phyloP scores from a whole-genome alignment of 2,797 vertebrate genomes.

The Hapalemur alaotrensis region DNA sequence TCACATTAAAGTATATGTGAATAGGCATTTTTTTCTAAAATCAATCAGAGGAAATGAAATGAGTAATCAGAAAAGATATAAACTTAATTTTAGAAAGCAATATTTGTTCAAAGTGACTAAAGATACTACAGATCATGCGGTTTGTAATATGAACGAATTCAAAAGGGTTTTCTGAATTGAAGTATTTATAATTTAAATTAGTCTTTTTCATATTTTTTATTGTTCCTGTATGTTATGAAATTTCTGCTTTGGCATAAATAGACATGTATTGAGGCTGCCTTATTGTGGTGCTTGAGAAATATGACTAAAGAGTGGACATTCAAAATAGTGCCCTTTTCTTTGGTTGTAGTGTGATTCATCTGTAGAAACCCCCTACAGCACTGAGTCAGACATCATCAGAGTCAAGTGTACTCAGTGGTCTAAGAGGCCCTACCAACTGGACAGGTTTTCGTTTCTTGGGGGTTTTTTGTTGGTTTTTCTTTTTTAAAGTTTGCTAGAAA shows the following conservation, averaged over 20 bases:
- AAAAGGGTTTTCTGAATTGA: conserved; percentile 13
- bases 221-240: conserved; percentile 12
- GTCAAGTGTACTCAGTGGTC: background rate
- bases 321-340: conserved; percentile 20
- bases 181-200: background rate
- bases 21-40: conserved; percentile 33
- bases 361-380: conserved; percentile 62
- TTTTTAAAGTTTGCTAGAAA: background rate
- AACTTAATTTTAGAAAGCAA: conserved; percentile 41
- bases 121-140: background rate
- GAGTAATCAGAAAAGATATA: conserved; percentile 42
- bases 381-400: conserved; percentile 59
- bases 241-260: conserved; percentile 27
- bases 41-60: conserved; percentile 41
- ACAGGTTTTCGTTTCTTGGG: background rate
- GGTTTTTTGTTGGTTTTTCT: background rate
- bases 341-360: conserved; percentile 56
- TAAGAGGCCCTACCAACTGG: background rate
- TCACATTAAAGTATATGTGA: conserved; percentile 14
- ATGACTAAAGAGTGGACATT: conserved; percentile 58
- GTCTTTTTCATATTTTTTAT: conserved; percentile 33
- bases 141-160: conserved; percentile 1
- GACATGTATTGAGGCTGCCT: background rate
- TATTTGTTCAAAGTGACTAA: conserved; percentile 38
- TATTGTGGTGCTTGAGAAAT: conserved; percentile 19